Conservation (phyloP, 2,113 vertebrate genomes). For the Archilochus colubris region DNA sequence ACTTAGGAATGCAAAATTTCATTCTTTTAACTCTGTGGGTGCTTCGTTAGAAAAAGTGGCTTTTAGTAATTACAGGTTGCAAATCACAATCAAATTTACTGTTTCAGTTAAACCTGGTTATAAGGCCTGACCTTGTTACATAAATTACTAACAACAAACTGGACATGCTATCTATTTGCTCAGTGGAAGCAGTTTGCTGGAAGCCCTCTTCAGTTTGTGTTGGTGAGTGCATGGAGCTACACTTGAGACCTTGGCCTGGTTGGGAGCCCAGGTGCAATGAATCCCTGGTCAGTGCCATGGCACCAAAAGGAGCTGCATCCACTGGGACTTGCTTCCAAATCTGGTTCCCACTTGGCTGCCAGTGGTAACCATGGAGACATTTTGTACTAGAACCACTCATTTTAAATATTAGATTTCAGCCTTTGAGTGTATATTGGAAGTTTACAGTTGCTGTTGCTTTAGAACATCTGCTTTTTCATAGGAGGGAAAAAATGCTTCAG, state of each 20-base stretch:
- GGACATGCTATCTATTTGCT: neutral
- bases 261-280: constrained; percentile 66
- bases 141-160: neutral
- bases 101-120: neutral
- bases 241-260: neutral
- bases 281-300: constrained; percentile 75
- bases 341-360: constrained; percentile 65
- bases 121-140: neutral
- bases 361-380: constrained; percentile 76
- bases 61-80: neutral
- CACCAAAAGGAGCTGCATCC: constrained; percentile 71
- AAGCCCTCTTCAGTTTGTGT: constrained; percentile 66
- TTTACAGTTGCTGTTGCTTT: constrained; percentile 77
- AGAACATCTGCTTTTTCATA: constrained; percentile 77
- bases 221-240: neutral
- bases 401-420: constrained; percentile 77
- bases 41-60: neutral
- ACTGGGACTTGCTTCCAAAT: constrained; percentile 66
- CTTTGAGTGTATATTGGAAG: constrained; percentile 71
- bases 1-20: neutral
- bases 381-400: constrained; percentile 72
- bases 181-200: neutral
- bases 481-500: constrained; percentile 47
- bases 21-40: neutral
- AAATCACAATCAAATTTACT: neutral